Evolutionary conservation across 2,888 invertebrate species (phyloP), one percentile per base, ranked within the genome.

Genomic region (Apantesis nais): DNA sequence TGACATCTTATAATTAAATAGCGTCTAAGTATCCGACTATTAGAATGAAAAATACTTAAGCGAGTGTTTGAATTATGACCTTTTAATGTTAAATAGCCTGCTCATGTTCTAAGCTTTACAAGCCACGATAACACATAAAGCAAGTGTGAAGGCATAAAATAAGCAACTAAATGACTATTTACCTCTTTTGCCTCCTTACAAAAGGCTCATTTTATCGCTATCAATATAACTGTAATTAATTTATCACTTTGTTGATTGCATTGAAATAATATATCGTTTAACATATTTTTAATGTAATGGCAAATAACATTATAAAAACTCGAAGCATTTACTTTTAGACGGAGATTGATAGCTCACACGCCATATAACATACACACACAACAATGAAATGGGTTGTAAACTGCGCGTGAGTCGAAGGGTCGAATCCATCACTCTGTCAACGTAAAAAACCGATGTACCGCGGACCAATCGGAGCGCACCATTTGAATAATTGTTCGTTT

Each of bases 401-500:
- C 84, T 90, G 93, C 93, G 93, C 93, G 87, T 82, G 93, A 92
- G 93, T 92, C 90, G 93, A 92, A 93, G 93, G 93, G 92, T 88
- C 91, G 93, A 89, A 93, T 93, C 93, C 90, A 93, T 95, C 94
- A 93, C 88, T 85, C 88, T 92, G 92, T 92, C 93, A 90, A 86
- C 86, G 87, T 86, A 89, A 92, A 93, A 93, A 93, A 93, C 91
- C 88, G 86, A 85, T 86, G 83, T 82, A 82, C 79, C 82, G 77
- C 78, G 83, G 86, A 82, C 94, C 94, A 95, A 94, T 94, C 87
- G 83, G 82, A 79, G 86, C 80, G 83, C 89, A 83, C 85, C 87
- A 89, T 94, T 94, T 93, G 92, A 94, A 95, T 95, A 95, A 94
- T 94, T 93, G 93, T 93, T 92, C 93, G 90, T 88, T 90, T 88